Conservation (phyloP, 1,140 invertebrate species). For the Nebria ingens region DNA sequence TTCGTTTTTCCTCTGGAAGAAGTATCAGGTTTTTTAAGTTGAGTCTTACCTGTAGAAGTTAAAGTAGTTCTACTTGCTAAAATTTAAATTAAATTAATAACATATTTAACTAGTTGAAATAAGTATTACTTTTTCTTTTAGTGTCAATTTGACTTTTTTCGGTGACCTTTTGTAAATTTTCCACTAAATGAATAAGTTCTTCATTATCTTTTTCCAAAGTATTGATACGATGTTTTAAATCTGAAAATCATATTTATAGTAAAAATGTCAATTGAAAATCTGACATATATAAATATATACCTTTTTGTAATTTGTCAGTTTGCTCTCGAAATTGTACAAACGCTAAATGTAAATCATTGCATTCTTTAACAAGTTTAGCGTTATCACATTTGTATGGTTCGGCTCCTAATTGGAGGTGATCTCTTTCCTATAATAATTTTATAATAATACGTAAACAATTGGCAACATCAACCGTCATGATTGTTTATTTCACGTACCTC, state of each 20-base stretch:
- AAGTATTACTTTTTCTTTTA: slow-evolving; percentile 33
- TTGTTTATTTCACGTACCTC: slow-evolving; percentile 34
- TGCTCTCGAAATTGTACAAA: slow-evolving; percentile 55
- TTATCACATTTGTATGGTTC: slow-evolving; percentile 64
- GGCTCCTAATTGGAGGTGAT: slow-evolving; percentile 43
- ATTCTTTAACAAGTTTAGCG: slow-evolving; percentile 54
- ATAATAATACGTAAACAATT: not conserved
- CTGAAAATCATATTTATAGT: slow-evolving; percentile 28
- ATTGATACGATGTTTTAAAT: slow-evolving; percentile 45
- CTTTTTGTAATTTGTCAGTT: slow-evolving; percentile 42
- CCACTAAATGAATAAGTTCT: slow-evolving; percentile 25
- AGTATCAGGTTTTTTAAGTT: not conserved
- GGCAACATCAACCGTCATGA: not conserved
- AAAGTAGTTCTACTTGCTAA: slow-evolving; percentile 10
- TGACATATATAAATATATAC: slow-evolving; percentile 30
- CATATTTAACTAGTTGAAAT: no score
- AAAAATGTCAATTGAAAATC: slow-evolving; percentile 7
- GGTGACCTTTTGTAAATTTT: slow-evolving; percentile 45
- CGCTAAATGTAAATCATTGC: slow-evolving; percentile 58
- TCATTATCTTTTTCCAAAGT: slow-evolving; percentile 47
- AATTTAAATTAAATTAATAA: no score
- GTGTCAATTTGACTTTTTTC: slow-evolving; percentile 32
- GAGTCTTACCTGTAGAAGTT: not conserved
- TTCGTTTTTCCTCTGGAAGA: not conserved
- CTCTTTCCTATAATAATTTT: slow-evolving; percentile 39